Conservation (phyloP, 1,140 invertebrate species). For the Pentalonia nigronervosa region DNA sequence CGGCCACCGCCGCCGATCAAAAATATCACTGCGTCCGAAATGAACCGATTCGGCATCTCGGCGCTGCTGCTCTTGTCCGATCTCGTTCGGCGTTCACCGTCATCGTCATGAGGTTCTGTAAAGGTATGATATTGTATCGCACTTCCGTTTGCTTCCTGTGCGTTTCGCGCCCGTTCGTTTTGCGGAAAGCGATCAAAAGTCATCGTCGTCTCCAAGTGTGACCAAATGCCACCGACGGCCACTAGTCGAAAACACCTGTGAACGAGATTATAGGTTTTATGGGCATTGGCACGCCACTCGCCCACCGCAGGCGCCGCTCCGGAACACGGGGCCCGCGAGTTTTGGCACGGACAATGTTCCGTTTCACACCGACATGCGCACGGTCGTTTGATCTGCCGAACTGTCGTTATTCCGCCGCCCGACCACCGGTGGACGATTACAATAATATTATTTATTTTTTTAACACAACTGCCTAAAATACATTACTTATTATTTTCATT, state of each 20-base stretch:
- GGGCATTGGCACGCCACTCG: not conserved
- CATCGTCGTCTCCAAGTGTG: not conserved
- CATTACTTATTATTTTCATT: too few species aligned
- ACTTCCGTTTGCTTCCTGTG: not conserved
- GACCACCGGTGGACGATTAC: not conserved
- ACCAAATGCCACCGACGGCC: not conserved
- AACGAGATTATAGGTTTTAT: conserved; percentile 20
- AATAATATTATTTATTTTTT: not conserved
- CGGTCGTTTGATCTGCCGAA: not conserved
- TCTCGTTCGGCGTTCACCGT: not conserved
- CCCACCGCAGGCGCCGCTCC: not conserved
- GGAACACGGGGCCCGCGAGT: not conserved
- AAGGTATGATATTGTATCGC: not conserved
- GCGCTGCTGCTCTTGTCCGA: too few species aligned
- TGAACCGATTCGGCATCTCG: not conserved
- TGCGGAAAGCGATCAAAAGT: not conserved
- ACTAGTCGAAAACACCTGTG: conserved; percentile 34
- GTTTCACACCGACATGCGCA: not conserved
- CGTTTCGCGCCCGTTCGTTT: not conserved
- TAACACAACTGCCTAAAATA: not conserved
- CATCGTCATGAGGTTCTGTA: not conserved
- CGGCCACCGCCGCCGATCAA: not conserved
- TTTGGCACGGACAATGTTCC: not conserved
- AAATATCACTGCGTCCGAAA: not conserved
- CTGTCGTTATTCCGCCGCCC: not conserved